Conservation (phyloP, 2,113 vertebrate genomes). For the Tragelaphus strepsiceros region DNA sequence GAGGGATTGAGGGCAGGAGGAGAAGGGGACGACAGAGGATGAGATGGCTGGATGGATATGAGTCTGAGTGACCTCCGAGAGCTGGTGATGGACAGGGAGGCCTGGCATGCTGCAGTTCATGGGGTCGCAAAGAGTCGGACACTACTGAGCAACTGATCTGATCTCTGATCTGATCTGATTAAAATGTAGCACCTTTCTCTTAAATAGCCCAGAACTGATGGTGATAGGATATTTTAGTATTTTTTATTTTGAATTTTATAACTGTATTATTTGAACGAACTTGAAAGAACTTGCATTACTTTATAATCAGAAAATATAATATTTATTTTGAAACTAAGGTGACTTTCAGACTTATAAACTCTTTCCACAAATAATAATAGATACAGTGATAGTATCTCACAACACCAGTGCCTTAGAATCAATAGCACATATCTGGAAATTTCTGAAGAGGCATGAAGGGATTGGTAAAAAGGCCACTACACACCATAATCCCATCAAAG, state of each 20-base stretch:
- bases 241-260: neutral
- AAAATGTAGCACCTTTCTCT: neutral
- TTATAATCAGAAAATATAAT: neutral
- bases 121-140: too few species aligned
- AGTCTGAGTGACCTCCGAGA: too few species aligned
- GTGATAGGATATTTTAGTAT: neutral
- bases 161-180: neutral
- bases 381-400: neutral
- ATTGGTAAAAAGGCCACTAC: slow-evolving; percentile 77
- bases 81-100: too few species aligned
- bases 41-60: too few species aligned
- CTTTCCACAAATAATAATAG: neutral
- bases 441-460: slow-evolving; percentile 77
- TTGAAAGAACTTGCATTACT: neutral
- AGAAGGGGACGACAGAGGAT: too few species aligned
- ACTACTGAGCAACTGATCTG: too few species aligned
- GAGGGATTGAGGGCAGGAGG: too few species aligned
- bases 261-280: neutral
- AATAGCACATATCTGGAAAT: slow-evolving; percentile 80
- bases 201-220: neutral
- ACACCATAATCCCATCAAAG: slow-evolving; percentile 85
- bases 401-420: neutral
- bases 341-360: neutral
- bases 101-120: too few species aligned
- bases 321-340: neutral